These are phyloP conservation scores for Anarsia innoxiella DNA, from an alignment of 2,888 invertebrate genomes.

Conservation along the genomic window DNA sequence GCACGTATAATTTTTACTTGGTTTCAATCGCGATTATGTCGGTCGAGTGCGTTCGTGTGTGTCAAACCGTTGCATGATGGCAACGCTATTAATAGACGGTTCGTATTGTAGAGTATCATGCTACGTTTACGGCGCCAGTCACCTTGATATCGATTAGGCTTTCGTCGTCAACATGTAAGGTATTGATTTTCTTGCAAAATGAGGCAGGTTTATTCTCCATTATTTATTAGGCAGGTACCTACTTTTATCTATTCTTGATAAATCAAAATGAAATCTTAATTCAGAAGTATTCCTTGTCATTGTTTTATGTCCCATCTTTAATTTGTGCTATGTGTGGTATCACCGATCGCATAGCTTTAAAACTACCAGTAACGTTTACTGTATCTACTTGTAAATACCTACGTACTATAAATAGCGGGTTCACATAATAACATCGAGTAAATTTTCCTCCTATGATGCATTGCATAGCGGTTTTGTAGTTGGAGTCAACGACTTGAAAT, in stretches of 20 bases:
- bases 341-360: constrained; percentile 14
- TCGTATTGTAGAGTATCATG: constrained; percentile 40
- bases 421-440: constrained; percentile 36
- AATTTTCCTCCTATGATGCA: constrained; percentile 24
- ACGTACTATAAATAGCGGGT: constrained; percentile 43
- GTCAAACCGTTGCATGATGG: constrained; percentile 50
- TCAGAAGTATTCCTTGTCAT: too few relatives aligned
- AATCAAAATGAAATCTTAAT: too few relatives aligned
- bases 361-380: constrained; percentile 31
- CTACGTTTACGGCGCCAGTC: constrained; percentile 44
- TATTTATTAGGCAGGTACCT: too few relatives aligned
- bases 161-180: constrained; percentile 25
- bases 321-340: too few relatives aligned
- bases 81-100: constrained; percentile 54
- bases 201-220: constrained; percentile 9
- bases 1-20: too few relatives aligned
- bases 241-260: too few relatives aligned
- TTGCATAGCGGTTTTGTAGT: constrained; percentile 10
- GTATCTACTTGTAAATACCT: too few relatives aligned
- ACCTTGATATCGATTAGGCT: constrained; percentile 56
- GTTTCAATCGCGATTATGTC: constrained; percentile 17
- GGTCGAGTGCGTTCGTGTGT: constrained; percentile 28
- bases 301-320: too few relatives aligned
- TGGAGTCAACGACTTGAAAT: not conserved
- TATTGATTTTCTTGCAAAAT: constrained; percentile 21